Evolutionary conservation across 2,113 vertebrate species (phyloP).

Genomic region (Oryzias woworae): DNA sequence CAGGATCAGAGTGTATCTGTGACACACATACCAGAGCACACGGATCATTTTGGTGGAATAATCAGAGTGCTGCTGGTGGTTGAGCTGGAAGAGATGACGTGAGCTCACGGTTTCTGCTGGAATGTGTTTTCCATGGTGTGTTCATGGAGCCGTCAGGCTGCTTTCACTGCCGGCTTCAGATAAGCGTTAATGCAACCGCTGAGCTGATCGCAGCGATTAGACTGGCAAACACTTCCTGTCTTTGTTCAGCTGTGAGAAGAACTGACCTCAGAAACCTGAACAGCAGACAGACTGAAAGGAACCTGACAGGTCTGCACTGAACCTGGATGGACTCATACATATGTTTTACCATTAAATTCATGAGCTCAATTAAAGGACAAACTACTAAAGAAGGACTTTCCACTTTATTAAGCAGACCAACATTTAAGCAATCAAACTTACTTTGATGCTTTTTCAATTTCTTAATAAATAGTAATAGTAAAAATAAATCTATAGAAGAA

Average conservation of each 20-base stretch:
- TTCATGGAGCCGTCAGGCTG: conserved; percentile 30
- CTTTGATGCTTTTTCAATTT: too few species aligned
- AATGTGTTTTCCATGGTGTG: conserved; percentile 22
- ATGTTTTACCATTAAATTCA: too few species aligned
- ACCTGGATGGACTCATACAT: neutral
- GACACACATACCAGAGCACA: conserved; percentile 25
- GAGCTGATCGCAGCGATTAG: conserved; percentile 35
- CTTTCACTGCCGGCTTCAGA: conserved; percentile 10
- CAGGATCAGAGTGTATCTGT: neutral
- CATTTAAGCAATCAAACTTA: too few species aligned
- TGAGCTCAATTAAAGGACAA: too few species aligned
- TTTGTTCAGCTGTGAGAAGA: conserved; percentile 34
- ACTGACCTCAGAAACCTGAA: neutral
- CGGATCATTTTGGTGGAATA: conserved; percentile 4
- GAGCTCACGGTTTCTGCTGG: neutral
- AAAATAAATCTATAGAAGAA: too few species aligned
- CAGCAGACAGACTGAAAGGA: neutral
- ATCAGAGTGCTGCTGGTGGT: neutral
- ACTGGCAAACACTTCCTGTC: conserved; percentile 45
- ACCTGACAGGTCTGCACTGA: neutral
- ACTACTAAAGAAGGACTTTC: too few species aligned
- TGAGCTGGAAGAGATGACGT: conserved; percentile 2
- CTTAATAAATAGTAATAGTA: too few species aligned
- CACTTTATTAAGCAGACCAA: too few species aligned
- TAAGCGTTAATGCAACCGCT: conserved; percentile 24